phyloP scores from a whole-genome alignment of 2,888 invertebrate genomes.

The Heliconius cydno region DNA sequence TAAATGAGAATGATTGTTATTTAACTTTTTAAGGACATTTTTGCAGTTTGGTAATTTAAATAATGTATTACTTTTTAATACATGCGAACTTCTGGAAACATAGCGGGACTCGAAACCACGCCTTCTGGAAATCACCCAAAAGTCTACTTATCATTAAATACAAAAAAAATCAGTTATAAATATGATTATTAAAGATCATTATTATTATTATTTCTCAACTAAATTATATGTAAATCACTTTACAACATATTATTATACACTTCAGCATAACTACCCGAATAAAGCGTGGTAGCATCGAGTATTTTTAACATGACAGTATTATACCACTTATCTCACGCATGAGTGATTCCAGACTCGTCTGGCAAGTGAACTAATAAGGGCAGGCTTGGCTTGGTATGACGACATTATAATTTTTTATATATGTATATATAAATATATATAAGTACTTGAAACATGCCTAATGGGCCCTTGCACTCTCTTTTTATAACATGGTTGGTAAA shows the following conservation, averaged over 20 bases:
- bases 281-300: neutral
- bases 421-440: too few relatives aligned
- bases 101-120: too few relatives aligned
- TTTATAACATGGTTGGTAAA: constrained; percentile 36
- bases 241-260: neutral
- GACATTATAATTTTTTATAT: constrained; percentile 64
- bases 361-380: constrained; percentile 69
- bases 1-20: too few relatives aligned
- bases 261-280: neutral
- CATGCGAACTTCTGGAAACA: too few relatives aligned
- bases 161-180: neutral
- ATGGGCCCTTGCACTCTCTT: constrained; percentile 69
- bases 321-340: constrained; percentile 55
- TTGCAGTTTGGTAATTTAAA: too few relatives aligned
- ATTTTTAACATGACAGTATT: constrained; percentile 44
- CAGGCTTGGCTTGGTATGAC: constrained; percentile 66
- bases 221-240: neutral
- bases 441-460: constrained; percentile 57
- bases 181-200: neutral
- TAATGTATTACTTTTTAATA: too few relatives aligned
- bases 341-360: constrained; percentile 59
- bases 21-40: too few relatives aligned
- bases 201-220: neutral
- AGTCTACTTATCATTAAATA: neutral
- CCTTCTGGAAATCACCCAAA: too few relatives aligned